Percentiles rank a stretch among this genome's conserved stretches.
Conservation (phyloP, 2,797 vertebrate genomes). For the Aulostomus chinensis region DNA sequence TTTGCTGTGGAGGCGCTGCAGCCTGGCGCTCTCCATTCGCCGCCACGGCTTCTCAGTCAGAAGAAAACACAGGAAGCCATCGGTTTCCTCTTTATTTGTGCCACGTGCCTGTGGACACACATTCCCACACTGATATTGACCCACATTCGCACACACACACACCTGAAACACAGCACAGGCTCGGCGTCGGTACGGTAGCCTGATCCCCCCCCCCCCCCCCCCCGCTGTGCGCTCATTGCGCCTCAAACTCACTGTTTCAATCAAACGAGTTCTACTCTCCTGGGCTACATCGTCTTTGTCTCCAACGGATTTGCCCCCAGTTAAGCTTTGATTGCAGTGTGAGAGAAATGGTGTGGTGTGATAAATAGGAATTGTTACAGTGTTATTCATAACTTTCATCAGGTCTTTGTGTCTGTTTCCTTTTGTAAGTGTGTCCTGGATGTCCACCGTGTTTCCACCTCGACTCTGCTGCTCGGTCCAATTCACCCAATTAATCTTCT, state of each 20-base stretch:
- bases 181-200: too few relatives aligned
- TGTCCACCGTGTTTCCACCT: slow-evolving; percentile 7
- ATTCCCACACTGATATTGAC: too few relatives aligned
- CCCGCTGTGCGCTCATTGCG: slow-evolving; percentile 29
- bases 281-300: slow-evolving; percentile 61
- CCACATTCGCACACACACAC: too few relatives aligned
- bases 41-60: too few relatives aligned
- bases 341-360: slow-evolving; percentile 39
- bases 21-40: too few relatives aligned
- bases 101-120: too few relatives aligned
- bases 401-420: slow-evolving; percentile 1
- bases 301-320: slow-evolving; percentile 61
- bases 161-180: too few relatives aligned
- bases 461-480: not conserved
- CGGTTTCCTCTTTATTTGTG: too few relatives aligned
- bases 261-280: slow-evolving; percentile 62
- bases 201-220: slow-evolving; percentile 4
- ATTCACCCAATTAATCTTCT: slow-evolving; percentile 34
- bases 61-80: too few relatives aligned
- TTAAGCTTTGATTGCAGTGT: slow-evolving; percentile 65
- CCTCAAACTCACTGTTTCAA: slow-evolving; percentile 70
- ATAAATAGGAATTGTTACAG: slow-evolving; percentile 46
- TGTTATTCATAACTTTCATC: slow-evolving; percentile 43
- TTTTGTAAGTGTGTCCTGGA: too few relatives aligned
- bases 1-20: too few relatives aligned